Base-by-base conservation (phyloP, 2,888 invertebrate species). In the Synanthedon formicaeformis region DNA sequence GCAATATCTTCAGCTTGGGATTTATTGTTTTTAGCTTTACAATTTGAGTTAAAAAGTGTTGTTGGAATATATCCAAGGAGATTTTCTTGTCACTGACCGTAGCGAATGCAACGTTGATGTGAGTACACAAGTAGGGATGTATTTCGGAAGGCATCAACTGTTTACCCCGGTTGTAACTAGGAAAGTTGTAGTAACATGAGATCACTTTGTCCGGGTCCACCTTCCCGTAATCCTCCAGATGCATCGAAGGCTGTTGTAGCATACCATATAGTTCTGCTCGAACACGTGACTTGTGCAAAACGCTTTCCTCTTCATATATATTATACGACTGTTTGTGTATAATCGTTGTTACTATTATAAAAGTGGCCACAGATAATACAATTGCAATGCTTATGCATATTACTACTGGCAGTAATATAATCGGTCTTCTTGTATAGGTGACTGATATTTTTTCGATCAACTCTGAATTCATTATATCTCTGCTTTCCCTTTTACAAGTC, bases 61-160 rank as follows among this genome's bases (percentile, higher is more conserved):
- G 65, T 53, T 90, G 78, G 0, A 71, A 59, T 4, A 83, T 69
- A 11, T 87, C 85, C 27, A 94, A 77, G 52, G 78, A 61, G 40
- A 96, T 78, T 8, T 89, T 80, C 59, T 90, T 90, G 64, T 94
- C 90, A 4, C 73, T 69, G 48, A 96, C 85, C 55, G 75, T 72
- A 18, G 92, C 93, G 82, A 94, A 93, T 49, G 93, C 96, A 54
- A 95, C 81, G 72, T 94, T 94, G 56, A 96, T 90, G 77, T 96
- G 96, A 1, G 95, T 94, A 73, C 96, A 96, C 54, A 96, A 82
- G 63, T 89, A 75, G 23, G 94, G 90, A 68, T 94, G 91, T 40
- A 96, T 89, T 62, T 88, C 78, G 41, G 78, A 68, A 5, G 92
- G 90, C 64, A 78, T 69, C 53, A 93, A 77, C 58, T 76, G 69